Conservation (phyloP, 2,888 invertebrate genomes). For the Choreutis nemorana region DNA sequence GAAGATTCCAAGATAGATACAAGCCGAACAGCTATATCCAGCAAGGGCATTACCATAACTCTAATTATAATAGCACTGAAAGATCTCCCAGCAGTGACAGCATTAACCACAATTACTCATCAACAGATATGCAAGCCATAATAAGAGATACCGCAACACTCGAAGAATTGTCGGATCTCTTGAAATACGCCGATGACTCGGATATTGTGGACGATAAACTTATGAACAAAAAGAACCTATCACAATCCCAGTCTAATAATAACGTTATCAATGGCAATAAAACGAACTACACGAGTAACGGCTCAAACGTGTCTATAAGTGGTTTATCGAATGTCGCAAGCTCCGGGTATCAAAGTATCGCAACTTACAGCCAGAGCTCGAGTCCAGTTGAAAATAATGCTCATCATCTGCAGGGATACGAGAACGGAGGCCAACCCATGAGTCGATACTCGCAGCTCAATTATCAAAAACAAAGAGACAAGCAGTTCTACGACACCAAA, state of each 20-base stretch:
- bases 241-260: constrained; percentile 44
- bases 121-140: constrained; percentile 50
- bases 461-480: constrained; percentile 60
- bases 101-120: constrained; percentile 52
- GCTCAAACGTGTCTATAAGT: constrained; percentile 82
- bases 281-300: constrained; percentile 65
- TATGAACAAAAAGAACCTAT: constrained; percentile 54
- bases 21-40: constrained; percentile 51
- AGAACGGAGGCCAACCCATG: constrained; percentile 57
- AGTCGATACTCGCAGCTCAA: constrained; percentile 57
- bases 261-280: constrained; percentile 52
- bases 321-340: constrained; percentile 81
- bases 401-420: constrained; percentile 48
- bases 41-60: constrained; percentile 45
- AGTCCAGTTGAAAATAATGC: constrained; percentile 79
- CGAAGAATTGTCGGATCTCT: constrained; percentile 75
- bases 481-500: constrained; percentile 57
- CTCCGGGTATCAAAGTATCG: constrained; percentile 89
- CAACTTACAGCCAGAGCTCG: constrained; percentile 86
- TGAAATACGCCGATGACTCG: constrained; percentile 80
- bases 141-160: constrained; percentile 68
- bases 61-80: constrained; percentile 46
- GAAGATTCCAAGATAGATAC: constrained; percentile 60
- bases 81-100: constrained; percentile 54
- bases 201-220: constrained; percentile 62